Conservation (phyloP, 2,888 invertebrate genomes). For the Azorinus chamasolen region DNA sequence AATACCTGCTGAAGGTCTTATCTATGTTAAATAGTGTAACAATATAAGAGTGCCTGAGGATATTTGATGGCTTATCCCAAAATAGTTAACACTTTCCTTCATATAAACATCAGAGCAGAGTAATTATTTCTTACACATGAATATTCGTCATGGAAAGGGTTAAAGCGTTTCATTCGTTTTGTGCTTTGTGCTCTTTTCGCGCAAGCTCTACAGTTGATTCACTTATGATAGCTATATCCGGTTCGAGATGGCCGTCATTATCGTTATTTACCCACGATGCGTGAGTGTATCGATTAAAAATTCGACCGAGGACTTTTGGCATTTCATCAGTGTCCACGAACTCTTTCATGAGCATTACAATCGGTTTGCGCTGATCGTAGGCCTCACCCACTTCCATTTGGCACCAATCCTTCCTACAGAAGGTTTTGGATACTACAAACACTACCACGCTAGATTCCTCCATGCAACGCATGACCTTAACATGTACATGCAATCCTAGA, state of each 20-base stretch:
- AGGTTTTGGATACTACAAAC: slow-evolving; percentile 24
- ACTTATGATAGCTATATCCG: slow-evolving; percentile 12
- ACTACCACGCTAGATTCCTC: slow-evolving; percentile 26
- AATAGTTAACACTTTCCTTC: too few species aligned
- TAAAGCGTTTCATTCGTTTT: too few species aligned
- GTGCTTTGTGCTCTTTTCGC: too few species aligned
- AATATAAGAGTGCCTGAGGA: too few species aligned
- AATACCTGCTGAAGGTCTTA: too few species aligned
- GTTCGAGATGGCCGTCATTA: slow-evolving; percentile 22
- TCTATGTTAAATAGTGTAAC: too few species aligned
- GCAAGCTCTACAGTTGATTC: slow-evolving; percentile 17
- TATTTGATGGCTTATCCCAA: too few species aligned
- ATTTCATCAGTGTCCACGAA: slow-evolving; percentile 12
- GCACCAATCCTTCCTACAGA: slow-evolving; percentile 34
- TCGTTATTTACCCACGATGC: slow-evolving; percentile 19
- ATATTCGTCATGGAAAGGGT: too few species aligned
- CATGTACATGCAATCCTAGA: slow-evolving; percentile 16
- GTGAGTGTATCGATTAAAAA: slow-evolving; percentile 29
- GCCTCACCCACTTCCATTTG: slow-evolving; percentile 31
- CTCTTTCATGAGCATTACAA: slow-evolving; percentile 19
- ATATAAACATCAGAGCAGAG: too few species aligned
- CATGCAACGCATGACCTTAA: slow-evolving; percentile 31
- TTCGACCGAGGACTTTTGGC: slow-evolving; percentile 14
- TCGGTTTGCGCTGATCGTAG: slow-evolving; percentile 22
- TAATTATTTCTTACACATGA: too few species aligned